Base-by-base conservation (phyloP, 2,888 invertebrate genomes). In the Lasius fuliginosus region DNA sequence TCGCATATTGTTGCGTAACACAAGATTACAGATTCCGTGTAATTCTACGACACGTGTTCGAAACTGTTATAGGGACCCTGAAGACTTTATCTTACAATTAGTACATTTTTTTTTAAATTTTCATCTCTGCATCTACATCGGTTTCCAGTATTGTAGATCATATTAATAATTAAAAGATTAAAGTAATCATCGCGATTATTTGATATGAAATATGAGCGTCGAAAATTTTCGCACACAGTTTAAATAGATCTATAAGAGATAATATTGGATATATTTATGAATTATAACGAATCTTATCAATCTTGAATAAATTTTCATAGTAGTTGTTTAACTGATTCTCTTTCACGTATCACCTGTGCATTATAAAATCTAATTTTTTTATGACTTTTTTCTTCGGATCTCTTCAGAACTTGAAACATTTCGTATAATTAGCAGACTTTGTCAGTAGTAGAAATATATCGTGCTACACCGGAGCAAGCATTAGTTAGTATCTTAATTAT, bases 1-100 rank as follows among this genome's bases (percentile, higher is more conserved):
- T 12, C 49, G 18, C 36, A 33, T 46, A 58, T 68, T 40, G 60
- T 71, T 71, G 46, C 60, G 33, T 73, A 60, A 62, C 46, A 46
- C 36, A 36, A 36, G 36, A 36, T 36, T 36, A 36, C 73, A 53
- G 49, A 33, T 36, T 64, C 18, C 49, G 49, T 23, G 49, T 33
- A 36, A 65, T 49, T 36, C 64, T 23, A 36, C 65, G 36, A 65
- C n/a, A 27, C 67, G 12, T 23, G 15, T 53, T 64, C 12, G 18
- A 4, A 65, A 15, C 36, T 23, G 36, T 11, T 27, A 36, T n/a
- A 23, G 49, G 27, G 46, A 27, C 27, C 30, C 8, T 8, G 8
- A 53, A 49, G 12, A 18, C 23, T 58, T 40, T 60, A 23, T 42
- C n/a, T n/a, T 12, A 49, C 1, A 5, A 5, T 33, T 33, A 11